Percentiles rank a stretch among this genome's conserved stretches.
Evolutionary conservation across 2,797 vertebrate genomes (phyloP).

Genomic region (Pipistrellus nathusii): DNA sequence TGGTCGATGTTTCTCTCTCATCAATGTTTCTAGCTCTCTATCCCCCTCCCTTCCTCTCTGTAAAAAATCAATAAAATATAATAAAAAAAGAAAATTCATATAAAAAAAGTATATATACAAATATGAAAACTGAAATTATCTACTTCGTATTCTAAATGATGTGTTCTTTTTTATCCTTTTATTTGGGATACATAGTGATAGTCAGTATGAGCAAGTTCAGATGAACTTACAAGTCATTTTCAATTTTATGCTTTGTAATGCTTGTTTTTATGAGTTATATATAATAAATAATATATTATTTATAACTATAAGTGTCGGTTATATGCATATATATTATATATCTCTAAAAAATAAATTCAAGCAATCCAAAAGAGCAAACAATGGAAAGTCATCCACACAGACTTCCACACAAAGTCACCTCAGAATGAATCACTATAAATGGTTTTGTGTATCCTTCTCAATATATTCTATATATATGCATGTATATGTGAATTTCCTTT

Average conservation of each 20-base stretch:
- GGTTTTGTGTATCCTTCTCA: not conserved
- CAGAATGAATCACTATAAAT: slow-evolving; percentile 2
- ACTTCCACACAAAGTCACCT: not conserved
- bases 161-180: slow-evolving; percentile 28
- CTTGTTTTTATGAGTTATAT: not conserved
- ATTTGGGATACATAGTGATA: not conserved
- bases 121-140: not conserved
- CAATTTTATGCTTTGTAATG: slow-evolving; percentile 8
- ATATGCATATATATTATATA: not conserved
- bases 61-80: no score
- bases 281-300: not conserved
- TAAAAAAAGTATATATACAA: not conserved
- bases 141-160: not conserved
- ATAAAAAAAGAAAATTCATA: no score
- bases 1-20: no score
- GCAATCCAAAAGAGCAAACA: not conserved
- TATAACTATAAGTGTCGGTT: not conserved
- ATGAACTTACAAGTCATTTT: slow-evolving; percentile 35
- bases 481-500: not conserved
- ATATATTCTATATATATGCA: not conserved
- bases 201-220: not conserved
- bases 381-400: not conserved
- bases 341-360: not conserved
- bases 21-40: no score
- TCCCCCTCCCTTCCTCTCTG: no score